Percentiles rank a stretch among this genome's conserved stretches.
These are phyloP conservation scores for Pseudorhiza aurosa DNA, from an alignment of 30 jellyfish, hydroid and myxozoan genomes.

Conservation along the genomic window DNA sequence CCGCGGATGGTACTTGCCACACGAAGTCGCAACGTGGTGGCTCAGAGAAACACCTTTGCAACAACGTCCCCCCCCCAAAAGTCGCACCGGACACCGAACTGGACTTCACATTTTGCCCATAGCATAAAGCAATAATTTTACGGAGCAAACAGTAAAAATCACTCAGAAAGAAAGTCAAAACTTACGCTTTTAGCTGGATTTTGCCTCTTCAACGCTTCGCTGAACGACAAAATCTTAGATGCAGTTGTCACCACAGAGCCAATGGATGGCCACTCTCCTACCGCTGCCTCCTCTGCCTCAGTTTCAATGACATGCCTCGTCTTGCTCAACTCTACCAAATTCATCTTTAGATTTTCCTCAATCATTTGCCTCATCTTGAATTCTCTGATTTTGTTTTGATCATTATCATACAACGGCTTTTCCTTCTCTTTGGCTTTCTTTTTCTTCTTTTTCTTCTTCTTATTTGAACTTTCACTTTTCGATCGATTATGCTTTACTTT, in stretches of 20 bases:
- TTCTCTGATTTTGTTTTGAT: conserved; percentile 55
- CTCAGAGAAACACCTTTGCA: too few relatives aligned
- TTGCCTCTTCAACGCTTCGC: conserved; percentile 21
- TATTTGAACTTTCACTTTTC: neutral
- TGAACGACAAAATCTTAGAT: conserved; percentile 10
- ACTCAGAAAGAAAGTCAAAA: too few relatives aligned
- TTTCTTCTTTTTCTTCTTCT: neutral
- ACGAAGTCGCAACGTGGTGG: too few relatives aligned
- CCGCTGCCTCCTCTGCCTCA: neutral
- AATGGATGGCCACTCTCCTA: conserved; percentile 64
- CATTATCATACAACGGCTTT: conserved; percentile 55
- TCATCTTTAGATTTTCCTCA: conserved; percentile 53
- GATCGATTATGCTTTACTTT: neutral
- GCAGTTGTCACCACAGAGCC: conserved; percentile 4
- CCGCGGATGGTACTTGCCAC: too few relatives aligned
- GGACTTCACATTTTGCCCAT: too few relatives aligned
- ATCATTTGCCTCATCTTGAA: conserved; percentile 63
- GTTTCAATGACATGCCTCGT: conserved; percentile 16
- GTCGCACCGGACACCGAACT: too few relatives aligned
- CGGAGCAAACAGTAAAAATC: too few relatives aligned
- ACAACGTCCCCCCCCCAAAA: too few relatives aligned
- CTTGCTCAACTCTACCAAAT: conserved; percentile 50
- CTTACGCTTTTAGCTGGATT: neutral
- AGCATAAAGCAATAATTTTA: too few relatives aligned
- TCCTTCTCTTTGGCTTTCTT: conserved; percentile 49